phyloP scores from a whole-genome alignment of 2,888 invertebrate species.

The Rhingia rostrata region DNA sequence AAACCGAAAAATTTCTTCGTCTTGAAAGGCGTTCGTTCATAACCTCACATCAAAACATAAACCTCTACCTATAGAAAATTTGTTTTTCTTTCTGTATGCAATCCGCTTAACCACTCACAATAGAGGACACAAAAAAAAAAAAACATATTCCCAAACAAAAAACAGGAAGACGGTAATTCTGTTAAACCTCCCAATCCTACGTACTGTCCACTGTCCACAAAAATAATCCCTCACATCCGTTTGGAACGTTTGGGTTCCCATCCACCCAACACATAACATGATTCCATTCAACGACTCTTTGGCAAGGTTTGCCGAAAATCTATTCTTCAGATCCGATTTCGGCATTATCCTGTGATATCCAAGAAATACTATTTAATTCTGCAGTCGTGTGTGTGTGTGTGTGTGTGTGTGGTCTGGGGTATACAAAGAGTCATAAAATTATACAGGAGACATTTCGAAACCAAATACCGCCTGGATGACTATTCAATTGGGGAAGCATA shows the following conservation, averaged over 20 bases:
- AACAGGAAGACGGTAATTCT: not conserved
- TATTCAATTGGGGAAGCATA: slow-evolving; percentile 5
- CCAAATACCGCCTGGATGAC: slow-evolving; percentile 17
- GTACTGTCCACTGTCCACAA: not conserved
- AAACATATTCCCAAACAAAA: not conserved
- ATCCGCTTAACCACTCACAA: slow-evolving; percentile 1
- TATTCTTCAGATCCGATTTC: slow-evolving; percentile 11
- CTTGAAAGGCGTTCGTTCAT: not conserved
- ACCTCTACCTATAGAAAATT: not conserved
- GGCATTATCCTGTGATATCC: slow-evolving; percentile 1
- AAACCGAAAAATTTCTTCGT: not conserved
- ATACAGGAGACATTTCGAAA: slow-evolving; percentile 17
- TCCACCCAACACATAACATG: not conserved
- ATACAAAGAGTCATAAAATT: not conserved
- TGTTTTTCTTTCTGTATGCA: not conserved
- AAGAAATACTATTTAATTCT: slow-evolving; percentile 35
- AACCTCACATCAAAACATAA: not conserved
- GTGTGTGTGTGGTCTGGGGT: not conserved
- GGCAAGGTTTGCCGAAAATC: slow-evolving; percentile 6
- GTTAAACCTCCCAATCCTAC: slow-evolving; percentile 4
- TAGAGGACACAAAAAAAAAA: not conserved
- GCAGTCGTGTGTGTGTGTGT: not conserved
- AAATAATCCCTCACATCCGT: slow-evolving; percentile 1
- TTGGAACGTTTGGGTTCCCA: not conserved
- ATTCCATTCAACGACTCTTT: slow-evolving; percentile 6